Percentiles rank a stretch among this genome's conserved stretches.
Conservation (phyloP, 2,797 vertebrate genomes). For the Crocidura indochinensis region DNA sequence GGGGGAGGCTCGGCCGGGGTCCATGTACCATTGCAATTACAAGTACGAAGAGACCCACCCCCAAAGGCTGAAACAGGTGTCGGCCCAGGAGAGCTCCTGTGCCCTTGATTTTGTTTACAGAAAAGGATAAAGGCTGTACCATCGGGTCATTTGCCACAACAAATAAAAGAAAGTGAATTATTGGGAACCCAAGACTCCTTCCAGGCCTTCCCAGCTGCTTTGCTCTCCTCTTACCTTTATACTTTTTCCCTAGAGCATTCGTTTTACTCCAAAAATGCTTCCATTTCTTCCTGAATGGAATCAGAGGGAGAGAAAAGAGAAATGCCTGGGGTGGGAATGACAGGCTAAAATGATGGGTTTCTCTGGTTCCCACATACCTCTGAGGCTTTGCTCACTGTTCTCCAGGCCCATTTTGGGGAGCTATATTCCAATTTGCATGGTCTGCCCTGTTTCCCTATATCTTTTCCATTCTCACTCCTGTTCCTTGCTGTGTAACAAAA, state of each 20-base stretch:
- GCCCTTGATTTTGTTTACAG: slow-evolving; percentile 70
- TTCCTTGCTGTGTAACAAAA: slow-evolving; percentile 52
- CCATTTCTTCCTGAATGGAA: slow-evolving; percentile 54
- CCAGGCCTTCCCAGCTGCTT: neutral
- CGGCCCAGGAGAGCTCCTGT: slow-evolving; percentile 73
- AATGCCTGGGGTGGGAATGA: neutral
- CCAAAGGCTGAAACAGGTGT: slow-evolving; percentile 25
- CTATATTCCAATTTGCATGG: neutral
- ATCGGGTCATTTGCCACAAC: slow-evolving; percentile 83
- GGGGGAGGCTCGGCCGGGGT: slow-evolving; percentile 80
- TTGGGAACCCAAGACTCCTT: slow-evolving; percentile 62
- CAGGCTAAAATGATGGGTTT: slow-evolving; percentile 5
- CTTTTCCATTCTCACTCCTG: slow-evolving; percentile 36
- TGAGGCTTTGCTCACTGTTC: neutral
- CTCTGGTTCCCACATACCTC: slow-evolving; percentile 46
- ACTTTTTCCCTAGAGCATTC: neutral
- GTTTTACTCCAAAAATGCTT: slow-evolving; percentile 46
- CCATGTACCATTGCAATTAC: slow-evolving; percentile 91
- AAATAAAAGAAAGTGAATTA: slow-evolving; percentile 32
- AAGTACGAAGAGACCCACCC: slow-evolving; percentile 87
- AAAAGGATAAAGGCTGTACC: slow-evolving; percentile 87
- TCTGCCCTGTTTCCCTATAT: slow-evolving; percentile 8
- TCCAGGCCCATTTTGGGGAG: neutral
- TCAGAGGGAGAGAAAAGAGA: slow-evolving; percentile 34
- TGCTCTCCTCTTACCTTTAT: slow-evolving; percentile 28